Evolutionary conservation across 2,797 vertebrate species (phyloP).

Genomic region (Enteromius fasciolatus): DNA sequence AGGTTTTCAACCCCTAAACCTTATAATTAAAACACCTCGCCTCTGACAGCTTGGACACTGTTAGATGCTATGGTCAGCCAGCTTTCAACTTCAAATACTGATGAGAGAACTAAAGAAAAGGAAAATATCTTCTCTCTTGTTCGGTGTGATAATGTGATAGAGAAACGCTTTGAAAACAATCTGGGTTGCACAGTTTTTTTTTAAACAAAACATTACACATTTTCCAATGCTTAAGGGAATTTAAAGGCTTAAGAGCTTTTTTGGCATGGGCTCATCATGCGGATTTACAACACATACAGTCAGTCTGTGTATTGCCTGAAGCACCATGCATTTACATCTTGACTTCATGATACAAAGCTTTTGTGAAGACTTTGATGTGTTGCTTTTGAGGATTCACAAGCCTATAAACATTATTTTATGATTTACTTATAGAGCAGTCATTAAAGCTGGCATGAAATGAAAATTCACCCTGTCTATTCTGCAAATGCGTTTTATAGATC

Average conservation of each 20-base stretch:
- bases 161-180: neutral
- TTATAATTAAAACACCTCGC: slow-evolving; percentile 18
- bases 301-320: slow-evolving; percentile 33
- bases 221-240: slow-evolving; percentile 56
- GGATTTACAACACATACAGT: slow-evolving; percentile 57
- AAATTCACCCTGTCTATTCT: neutral
- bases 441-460: neutral
- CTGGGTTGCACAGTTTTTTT: slow-evolving; percentile 6
- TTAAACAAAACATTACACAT: slow-evolving; percentile 51
- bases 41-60: slow-evolving; percentile 26
- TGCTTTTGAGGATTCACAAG: slow-evolving; percentile 29
- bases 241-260: slow-evolving; percentile 59
- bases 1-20: slow-evolving; percentile 23
- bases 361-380: neutral
- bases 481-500: neutral
- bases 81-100: slow-evolving; percentile 42
- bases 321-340: slow-evolving; percentile 46
- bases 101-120: slow-evolving; percentile 25
- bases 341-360: slow-evolving; percentile 18
- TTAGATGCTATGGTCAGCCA: slow-evolving; percentile 15
- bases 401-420: slow-evolving; percentile 12
- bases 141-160: neutral
- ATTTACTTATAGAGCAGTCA: neutral
- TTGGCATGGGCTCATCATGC: slow-evolving; percentile 52
- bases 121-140: neutral